Conservation (phyloP, 2,113 vertebrate species). For the Neoarius graeffei region DNA sequence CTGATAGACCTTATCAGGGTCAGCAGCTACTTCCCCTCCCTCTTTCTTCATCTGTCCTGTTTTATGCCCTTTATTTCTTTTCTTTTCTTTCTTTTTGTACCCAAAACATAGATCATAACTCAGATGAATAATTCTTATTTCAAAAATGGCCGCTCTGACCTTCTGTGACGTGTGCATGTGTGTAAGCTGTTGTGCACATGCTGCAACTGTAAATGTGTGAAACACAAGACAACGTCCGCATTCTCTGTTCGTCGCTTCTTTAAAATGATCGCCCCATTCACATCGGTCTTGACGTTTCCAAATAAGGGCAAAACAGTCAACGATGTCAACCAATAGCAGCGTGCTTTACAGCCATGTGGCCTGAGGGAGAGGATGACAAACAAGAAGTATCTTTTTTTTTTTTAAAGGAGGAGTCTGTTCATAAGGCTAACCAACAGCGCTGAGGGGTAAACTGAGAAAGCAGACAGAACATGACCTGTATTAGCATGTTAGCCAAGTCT, state of each 20-base stretch:
- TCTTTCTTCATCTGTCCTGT: constrained; percentile 20
- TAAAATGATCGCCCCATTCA: constrained; percentile 21
- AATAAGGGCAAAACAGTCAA: constrained; percentile 72
- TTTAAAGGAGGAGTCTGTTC: constrained; percentile 7
- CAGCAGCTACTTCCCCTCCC: constrained; percentile 72
- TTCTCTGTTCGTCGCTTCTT: constrained; percentile 17
- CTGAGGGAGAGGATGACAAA: constrained; percentile 33
- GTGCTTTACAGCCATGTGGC: constrained; percentile 37
- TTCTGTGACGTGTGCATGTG: constrained; percentile 25
- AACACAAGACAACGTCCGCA: constrained; percentile 8
- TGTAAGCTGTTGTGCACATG: background rate
- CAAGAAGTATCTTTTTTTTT: constrained; percentile 31
- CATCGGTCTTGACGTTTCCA: constrained; percentile 59
- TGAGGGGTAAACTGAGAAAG: constrained; percentile 19
- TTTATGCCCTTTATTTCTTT: constrained; percentile 11
- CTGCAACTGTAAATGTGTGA: constrained; percentile 24
- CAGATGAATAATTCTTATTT: background rate
- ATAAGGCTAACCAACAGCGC: background rate
- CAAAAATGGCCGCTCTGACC: background rate
- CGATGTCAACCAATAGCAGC: constrained; percentile 51
- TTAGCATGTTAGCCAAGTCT: background rate
- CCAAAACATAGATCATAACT: background rate
- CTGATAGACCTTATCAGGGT: constrained; percentile 76
- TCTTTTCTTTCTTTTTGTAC: constrained; percentile 4
- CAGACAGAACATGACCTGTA: constrained; percentile 8